Conservation (phyloP, 2,888 invertebrate genomes). For the Pycnomerus fuliginosus region DNA sequence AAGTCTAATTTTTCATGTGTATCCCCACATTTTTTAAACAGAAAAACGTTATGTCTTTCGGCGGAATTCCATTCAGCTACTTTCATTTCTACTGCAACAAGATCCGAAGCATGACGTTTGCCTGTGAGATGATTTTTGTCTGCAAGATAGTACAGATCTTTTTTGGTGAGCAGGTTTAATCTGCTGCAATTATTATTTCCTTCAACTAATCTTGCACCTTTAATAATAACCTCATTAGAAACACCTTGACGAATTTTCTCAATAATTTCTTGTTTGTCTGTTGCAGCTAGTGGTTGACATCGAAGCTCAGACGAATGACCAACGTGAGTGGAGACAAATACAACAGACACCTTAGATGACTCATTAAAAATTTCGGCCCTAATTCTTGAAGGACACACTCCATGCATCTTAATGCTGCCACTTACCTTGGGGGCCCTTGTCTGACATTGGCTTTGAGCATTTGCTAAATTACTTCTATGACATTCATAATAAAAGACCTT, state of each 20-base stretch:
- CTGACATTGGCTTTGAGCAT: neutral
- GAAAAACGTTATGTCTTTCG: no score
- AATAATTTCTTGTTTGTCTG: conserved; percentile 1
- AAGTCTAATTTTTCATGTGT: no score
- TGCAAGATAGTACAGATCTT: conserved; percentile 5
- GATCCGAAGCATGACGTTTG: conserved; percentile 33
- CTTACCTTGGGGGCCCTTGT: conserved; percentile 2
- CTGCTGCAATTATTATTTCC: conserved; percentile 1
- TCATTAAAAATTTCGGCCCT: neutral
- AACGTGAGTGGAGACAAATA: neutral
- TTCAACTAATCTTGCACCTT: conserved; percentile 1
- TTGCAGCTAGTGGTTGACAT: conserved; percentile 7
- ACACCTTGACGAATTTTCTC: conserved; percentile 1
- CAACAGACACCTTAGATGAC: neutral
- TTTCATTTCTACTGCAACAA: conserved; percentile 30
- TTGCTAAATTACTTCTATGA: conserved; percentile 4
- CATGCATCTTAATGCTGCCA: conserved; percentile 4
- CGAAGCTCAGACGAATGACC: conserved; percentile 3
- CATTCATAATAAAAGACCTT: conserved; percentile 8
- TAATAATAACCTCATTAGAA: conserved; percentile 1
- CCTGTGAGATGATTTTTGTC: conserved; percentile 14
- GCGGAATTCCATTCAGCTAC: conserved; percentile 31
- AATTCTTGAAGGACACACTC: conserved; percentile 5
- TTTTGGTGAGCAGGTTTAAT: conserved; percentile 2
- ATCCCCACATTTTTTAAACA: no score